Evolutionary conservation across 2,113 vertebrate species (phyloP).

Genomic region (Nibea albiflora): DNA sequence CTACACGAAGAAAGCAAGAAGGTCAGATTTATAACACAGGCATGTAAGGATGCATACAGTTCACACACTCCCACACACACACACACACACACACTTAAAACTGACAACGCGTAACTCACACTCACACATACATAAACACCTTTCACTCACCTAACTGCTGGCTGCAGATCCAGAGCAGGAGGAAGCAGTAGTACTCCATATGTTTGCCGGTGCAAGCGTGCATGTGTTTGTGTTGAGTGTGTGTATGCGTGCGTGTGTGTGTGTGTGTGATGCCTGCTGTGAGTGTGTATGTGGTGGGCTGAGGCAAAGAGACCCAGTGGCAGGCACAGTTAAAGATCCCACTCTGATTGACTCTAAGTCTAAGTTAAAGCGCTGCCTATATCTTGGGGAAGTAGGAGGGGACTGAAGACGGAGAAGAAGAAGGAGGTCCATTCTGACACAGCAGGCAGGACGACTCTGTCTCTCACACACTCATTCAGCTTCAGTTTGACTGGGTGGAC

Average conservation of each 20-base stretch:
- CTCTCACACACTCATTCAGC: slow-evolving; percentile 52
- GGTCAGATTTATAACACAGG: slow-evolving; percentile 28
- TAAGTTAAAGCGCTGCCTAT: slow-evolving; percentile 84
- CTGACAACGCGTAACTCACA: not conserved
- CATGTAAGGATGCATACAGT: slow-evolving; percentile 9
- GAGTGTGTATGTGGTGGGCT: slow-evolving; percentile 69
- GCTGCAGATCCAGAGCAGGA: slow-evolving; percentile 90
- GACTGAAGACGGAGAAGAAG: slow-evolving; percentile 80
- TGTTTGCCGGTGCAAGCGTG: slow-evolving; percentile 66
- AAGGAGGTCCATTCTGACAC: slow-evolving; percentile 84
- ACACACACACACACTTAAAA: slow-evolving; percentile 26
- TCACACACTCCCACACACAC: slow-evolving; percentile 22
- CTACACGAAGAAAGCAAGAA: slow-evolving; percentile 6
- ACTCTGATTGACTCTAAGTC: slow-evolving; percentile 82
- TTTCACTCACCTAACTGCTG: slow-evolving; percentile 89
- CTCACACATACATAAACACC: slow-evolving; percentile 23
- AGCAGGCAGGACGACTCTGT: slow-evolving; percentile 55
- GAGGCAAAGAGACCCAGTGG: slow-evolving; percentile 81
- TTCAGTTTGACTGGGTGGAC: slow-evolving; percentile 24
- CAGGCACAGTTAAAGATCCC: slow-evolving; percentile 75
- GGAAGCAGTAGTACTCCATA: slow-evolving; percentile 90
- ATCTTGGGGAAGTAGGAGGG: slow-evolving; percentile 91
- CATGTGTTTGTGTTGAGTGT: slow-evolving; percentile 19
- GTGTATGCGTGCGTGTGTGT: not conserved
- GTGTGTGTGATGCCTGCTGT: slow-evolving; percentile 57